Conservation (phyloP, 2,113 vertebrate species). For the Chaetura pelagica region DNA sequence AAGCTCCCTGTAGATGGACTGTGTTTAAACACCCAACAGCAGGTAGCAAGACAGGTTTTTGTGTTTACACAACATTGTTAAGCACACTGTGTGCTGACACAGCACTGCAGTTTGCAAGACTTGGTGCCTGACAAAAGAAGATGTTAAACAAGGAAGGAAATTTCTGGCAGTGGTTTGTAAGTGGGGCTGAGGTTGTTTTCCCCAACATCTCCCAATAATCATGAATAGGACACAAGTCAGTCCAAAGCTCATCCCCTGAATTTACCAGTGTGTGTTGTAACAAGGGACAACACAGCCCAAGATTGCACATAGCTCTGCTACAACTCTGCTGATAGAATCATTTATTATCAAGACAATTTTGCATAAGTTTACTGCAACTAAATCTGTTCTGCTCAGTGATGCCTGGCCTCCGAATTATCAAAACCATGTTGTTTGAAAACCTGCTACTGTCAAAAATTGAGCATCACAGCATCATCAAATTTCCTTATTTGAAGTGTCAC, state of each 20-base stretch:
- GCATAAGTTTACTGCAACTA: background rate
- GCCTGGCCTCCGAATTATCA: background rate
- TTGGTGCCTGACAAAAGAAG: background rate
- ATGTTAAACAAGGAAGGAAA: background rate
- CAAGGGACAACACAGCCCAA: background rate
- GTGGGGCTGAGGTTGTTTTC: background rate
- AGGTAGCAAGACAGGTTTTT: background rate
- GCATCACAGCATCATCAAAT: background rate
- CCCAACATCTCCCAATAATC: background rate
- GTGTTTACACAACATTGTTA: background rate
- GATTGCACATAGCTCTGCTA: background rate
- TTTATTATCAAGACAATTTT: background rate
- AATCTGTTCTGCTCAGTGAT: background rate
- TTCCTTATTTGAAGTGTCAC: background rate
- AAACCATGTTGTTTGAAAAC: background rate
- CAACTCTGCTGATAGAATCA: background rate
- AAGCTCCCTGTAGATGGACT: background rate
- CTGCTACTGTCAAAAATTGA: background rate
- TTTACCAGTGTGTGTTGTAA: background rate
- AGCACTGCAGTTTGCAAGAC: background rate
- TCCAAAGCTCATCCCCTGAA: background rate
- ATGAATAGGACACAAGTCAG: background rate
- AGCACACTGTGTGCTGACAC: background rate
- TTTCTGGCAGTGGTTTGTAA: background rate
- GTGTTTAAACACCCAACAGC: background rate